Conservation (phyloP, 2,888 invertebrate genomes). For the Oxytorus armatus region DNA sequence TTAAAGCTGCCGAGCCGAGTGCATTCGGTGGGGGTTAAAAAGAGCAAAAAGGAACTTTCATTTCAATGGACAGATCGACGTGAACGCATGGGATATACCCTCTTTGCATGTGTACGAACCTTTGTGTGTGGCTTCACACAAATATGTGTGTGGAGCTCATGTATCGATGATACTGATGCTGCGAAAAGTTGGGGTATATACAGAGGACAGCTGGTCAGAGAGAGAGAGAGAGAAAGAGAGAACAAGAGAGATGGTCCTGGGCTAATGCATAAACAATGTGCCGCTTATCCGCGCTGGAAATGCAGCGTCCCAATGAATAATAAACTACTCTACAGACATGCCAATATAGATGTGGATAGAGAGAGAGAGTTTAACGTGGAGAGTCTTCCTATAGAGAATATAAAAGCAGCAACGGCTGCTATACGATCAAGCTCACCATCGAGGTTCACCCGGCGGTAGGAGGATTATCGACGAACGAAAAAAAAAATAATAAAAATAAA, state of each 20-base stretch:
- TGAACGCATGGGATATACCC: slow-evolving; percentile 14
- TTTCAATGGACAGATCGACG: slow-evolving; percentile 42
- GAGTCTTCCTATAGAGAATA: slow-evolving; percentile 17
- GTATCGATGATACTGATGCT: slow-evolving; percentile 19
- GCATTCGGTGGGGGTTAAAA: slow-evolving; percentile 13
- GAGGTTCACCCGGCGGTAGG: slow-evolving; percentile 51
- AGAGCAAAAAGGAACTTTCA: slow-evolving; percentile 39
- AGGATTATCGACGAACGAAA: slow-evolving; percentile 63
- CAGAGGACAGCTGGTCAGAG: slow-evolving; percentile 42
- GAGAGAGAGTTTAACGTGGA: slow-evolving; percentile 33
- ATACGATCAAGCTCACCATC: slow-evolving; percentile 42
- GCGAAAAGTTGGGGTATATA: slow-evolving; percentile 42
- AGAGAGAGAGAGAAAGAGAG: slow-evolving; percentile 18
- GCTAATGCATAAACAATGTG: slow-evolving; percentile 82
- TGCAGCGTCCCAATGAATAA: slow-evolving; percentile 81
- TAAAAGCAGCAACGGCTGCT: slow-evolving; percentile 47
- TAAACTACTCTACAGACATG: slow-evolving; percentile 73
- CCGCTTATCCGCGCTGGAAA: slow-evolving; percentile 79
- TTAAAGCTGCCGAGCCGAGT: slow-evolving; percentile 3
- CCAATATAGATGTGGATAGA: slow-evolving; percentile 56
- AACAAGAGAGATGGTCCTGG: slow-evolving; percentile 64
- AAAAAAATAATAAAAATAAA: slow-evolving; percentile 4
- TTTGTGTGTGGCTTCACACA: too few relatives aligned
- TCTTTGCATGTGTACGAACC: slow-evolving; percentile 18
- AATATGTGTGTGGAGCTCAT: slow-evolving; percentile 9